Evolutionary conservation across 2,888 invertebrate genomes (phyloP), one percentile per base, ranked within the genome.

Genomic region (Eumacrocentrus americanus): DNA sequence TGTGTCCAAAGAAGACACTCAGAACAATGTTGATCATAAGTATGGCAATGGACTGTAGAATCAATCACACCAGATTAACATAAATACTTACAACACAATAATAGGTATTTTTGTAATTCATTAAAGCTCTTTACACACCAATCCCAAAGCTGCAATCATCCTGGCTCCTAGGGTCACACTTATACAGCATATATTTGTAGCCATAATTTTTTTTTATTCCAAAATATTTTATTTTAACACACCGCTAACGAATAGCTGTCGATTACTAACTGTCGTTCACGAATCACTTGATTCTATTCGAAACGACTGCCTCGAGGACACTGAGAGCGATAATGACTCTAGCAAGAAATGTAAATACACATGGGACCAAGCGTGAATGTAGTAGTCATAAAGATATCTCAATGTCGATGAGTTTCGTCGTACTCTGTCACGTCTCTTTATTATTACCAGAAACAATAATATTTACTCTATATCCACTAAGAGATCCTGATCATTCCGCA

Each of bases 21-120:
- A 74, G 70, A 12, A 78, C 58, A 25, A 80, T 70, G 58, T 79
- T 79, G 59, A 79, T 70, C 74, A 77, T 74, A 11, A 81, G 64
- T 60, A 80, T 75, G 38, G 80, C 73, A 7, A 71, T 61, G 11
- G 78, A 75, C 79, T 79, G 9, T 9, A 67, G 9, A 37, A 23
- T 9, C 3, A 54, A 47, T 37, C 25, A 54, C 6, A 44, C 12
- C 7, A 46, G 23, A 16, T 18, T 37, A 29, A 25, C 40, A 56
- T 38, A 56, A 16, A 23, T 16, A 34, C 11, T 37, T n/a, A 38
- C n/a, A 25, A 22, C n/a, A 6, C 12, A 44, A 29, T 42, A 14
- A 20, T 3, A 11, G 7, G 22, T 18, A 23, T 38, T 12, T 23
- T 9, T 52, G 23, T 29, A 18, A 42, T 42, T 14, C 1, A 29